phyloP scores from a whole-genome alignment of 2,797 vertebrate genomes.

The Pseudotriccus pelzelni region DNA sequence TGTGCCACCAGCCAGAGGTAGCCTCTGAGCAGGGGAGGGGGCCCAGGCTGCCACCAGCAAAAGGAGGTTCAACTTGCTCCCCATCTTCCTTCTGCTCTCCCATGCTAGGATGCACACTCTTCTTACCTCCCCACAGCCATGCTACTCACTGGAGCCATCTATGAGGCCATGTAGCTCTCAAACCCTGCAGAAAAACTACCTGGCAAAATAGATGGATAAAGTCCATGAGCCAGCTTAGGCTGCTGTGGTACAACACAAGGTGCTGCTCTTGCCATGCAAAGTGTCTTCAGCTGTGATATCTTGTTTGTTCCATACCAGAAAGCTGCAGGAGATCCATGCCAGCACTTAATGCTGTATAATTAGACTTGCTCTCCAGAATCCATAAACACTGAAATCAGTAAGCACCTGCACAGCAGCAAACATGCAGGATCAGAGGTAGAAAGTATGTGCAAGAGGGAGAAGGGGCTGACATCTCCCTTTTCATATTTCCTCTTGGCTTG shows the following conservation, averaged over 20 bases:
- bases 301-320: background rate
- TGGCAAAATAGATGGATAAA: background rate
- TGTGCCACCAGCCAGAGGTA: background rate
- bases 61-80: background rate
- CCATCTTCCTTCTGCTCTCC: background rate
- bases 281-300: slow-evolving; percentile 16
- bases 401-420: background rate
- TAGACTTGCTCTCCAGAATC: slow-evolving; percentile 1
- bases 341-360: slow-evolving; percentile 10
- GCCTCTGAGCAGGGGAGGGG: background rate
- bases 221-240: background rate
- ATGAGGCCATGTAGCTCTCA: background rate
- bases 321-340: slow-evolving; percentile 33
- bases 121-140: background rate
- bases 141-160: background rate
- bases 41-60: background rate
- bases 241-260: background rate
- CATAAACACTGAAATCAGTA: background rate
- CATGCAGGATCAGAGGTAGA: background rate
- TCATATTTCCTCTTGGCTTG: background rate
- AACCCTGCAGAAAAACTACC: background rate
- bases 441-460: background rate
- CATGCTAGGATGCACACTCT: fast-evolving
- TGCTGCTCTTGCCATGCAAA: slow-evolving; percentile 7
- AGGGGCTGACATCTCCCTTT: background rate